phyloP scores from a whole-genome alignment of 1,140 invertebrate genomes.

The Drosophila sp. region DNA sequence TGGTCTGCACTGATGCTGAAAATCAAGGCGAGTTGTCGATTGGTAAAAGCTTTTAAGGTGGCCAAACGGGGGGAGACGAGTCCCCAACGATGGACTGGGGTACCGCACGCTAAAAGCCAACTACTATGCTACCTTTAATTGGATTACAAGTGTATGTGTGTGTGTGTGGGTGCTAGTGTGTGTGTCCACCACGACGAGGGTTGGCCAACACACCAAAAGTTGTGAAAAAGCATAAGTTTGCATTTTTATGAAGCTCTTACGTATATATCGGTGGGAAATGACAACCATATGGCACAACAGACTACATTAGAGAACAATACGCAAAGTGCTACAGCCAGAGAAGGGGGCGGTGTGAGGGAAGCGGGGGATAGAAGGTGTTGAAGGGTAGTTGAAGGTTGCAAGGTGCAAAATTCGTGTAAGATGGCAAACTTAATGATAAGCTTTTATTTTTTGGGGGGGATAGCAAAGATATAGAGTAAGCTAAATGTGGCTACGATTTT shows the following conservation, averaged over 20 bases:
- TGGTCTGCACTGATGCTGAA: conserved; percentile 61
- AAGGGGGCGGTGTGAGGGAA: neutral
- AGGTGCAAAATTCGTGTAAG: conserved; percentile 25
- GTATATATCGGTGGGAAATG: conserved; percentile 19
- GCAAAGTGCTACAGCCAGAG: conserved; percentile 5
- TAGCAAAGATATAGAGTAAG: neutral
- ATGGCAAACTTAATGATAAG: conserved; percentile 16
- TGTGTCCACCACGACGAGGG: conserved; percentile 39
- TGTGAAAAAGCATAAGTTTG: conserved; percentile 76
- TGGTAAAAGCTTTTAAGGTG: conserved; percentile 81
- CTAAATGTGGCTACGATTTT: too few relatives aligned
- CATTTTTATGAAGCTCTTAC: conserved; percentile 74
- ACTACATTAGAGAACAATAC: conserved; percentile 46
- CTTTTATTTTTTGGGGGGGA: neutral
- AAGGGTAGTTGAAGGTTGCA: conserved; percentile 44
- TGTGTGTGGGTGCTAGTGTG: conserved; percentile 40
- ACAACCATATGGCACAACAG: conserved; percentile 58
- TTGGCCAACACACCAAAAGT: conserved; percentile 63
- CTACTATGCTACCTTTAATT: conserved; percentile 80
- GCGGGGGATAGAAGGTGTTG: conserved; percentile 33
- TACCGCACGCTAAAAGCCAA: conserved; percentile 77
- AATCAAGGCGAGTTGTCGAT: conserved; percentile 80
- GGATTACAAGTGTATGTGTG: conserved; percentile 73
- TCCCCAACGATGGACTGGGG: conserved; percentile 26
- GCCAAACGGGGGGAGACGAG: conserved; percentile 33